A percentile compares a stretch with the other conserved stretches of the same genome.
Evolutionary conservation across 2,888 invertebrate species (phyloP).

Genomic region (Rhaphigaster nebulosa): DNA sequence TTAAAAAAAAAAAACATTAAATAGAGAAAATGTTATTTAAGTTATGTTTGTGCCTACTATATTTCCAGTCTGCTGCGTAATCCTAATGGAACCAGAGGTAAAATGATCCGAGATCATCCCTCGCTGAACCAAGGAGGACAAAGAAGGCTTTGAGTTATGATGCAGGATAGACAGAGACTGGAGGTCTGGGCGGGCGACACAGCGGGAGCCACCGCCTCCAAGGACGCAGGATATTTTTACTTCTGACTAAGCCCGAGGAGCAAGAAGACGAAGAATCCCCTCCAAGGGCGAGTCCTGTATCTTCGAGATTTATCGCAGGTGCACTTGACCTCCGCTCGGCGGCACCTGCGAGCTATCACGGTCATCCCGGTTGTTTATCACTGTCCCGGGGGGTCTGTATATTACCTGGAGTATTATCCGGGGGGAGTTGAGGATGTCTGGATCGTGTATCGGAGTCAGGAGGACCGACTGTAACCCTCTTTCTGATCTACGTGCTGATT

Average conservation of each 20-base stretch:
- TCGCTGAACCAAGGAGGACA: too few relatives aligned
- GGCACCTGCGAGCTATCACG: constrained; percentile 11
- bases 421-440: background rate
- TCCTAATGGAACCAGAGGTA: too few relatives aligned
- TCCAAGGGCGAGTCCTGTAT: background rate
- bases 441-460: background rate
- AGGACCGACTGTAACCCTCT: background rate
- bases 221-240: constrained; percentile 3
- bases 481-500: background rate
- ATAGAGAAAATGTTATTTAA: too few relatives aligned
- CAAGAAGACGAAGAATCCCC: background rate
- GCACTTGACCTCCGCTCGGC: background rate
- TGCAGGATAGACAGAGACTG: background rate
- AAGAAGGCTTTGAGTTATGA: background rate
- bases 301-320: background rate
- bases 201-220: background rate
- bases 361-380: background rate
- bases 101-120: background rate
- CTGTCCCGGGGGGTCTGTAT: background rate
- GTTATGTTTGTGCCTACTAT: too few relatives aligned
- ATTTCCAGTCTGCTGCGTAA: too few relatives aligned
- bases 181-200: background rate
- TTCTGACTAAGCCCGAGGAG: background rate
- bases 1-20: too few relatives aligned
- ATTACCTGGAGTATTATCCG: too few relatives aligned